Base-by-base conservation (phyloP, 2,888 invertebrate genomes). In the Philopedon plagiatum region DNA sequence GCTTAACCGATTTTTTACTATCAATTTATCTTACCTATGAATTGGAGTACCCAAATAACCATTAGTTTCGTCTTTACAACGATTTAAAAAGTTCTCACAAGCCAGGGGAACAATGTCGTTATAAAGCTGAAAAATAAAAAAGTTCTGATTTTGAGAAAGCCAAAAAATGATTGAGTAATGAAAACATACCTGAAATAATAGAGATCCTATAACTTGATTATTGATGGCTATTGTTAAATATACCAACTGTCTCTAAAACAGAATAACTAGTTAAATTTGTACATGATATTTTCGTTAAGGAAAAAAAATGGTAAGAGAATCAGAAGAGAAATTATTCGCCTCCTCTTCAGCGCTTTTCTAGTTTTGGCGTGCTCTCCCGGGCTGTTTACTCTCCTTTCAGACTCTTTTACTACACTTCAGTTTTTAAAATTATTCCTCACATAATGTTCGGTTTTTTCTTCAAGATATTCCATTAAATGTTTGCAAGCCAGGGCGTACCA, bases 21-120 rank as follows among this genome's bases (percentile, higher is more conserved):
- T 8, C 9, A 7, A 26, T 5, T 26, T 26, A 18, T 7, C 21
- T 32, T 78, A 85, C 85, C 85, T 87, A 79, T 92, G 91, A 15
- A 92, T 85, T 1, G 88, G 86, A 0, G 90, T 88, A 56, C 89
- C 88, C 32, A 85, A 81, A 80, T 89, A 90, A 5, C 89, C 89
- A 5, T 87, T 86, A 37, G 77, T 84, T 49, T 76, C 85, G 46
- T 62, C 26, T 44, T 83, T 85, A 79, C 90, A 91, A 18, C 89
- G 85, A 15, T 87, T 87, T 21, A 90, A 80, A 78, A 91, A 91
- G 76, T 89, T 88, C 61, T 87, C 86, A 75, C 89, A 88, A 0
- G 90, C 90, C 34, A 82, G 78, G 1, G 91, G 91, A 0, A 89
- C 87, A 69, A 90, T 78, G 78, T 91, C 90, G 5, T 87, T 82